Evolutionary conservation across 2,888 invertebrate species (phyloP).

Genomic region (Phalera bucephala): DNA sequence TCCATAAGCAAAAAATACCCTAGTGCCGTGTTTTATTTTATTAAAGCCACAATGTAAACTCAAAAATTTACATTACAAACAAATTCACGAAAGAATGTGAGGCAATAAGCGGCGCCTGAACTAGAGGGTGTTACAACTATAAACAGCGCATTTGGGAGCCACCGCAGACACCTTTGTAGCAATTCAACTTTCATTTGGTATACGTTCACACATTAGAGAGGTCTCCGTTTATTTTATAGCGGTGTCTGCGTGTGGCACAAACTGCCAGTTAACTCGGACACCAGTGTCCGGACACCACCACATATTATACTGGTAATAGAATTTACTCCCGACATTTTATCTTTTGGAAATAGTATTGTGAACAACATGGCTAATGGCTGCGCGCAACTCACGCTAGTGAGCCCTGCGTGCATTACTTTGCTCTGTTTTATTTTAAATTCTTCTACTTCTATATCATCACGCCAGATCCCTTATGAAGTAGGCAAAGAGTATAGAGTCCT

Average conservation of each 20-base stretch:
- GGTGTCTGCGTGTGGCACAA: constrained; percentile 42
- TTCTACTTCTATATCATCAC: too few relatives aligned
- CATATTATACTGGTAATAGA: constrained; percentile 43
- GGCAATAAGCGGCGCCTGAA: constrained; percentile 12
- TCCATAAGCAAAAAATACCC: too few relatives aligned
- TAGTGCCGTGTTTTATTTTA: too few relatives aligned
- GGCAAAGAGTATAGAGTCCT: too few relatives aligned
- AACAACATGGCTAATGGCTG: constrained; percentile 26
- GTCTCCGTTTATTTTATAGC: constrained; percentile 53
- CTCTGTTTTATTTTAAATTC: neutral
- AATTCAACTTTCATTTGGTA: constrained; percentile 43
- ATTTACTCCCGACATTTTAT: constrained; percentile 36
- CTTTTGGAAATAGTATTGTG: constrained; percentile 20
- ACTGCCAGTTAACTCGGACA: constrained; percentile 45
- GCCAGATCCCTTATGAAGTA: too few relatives aligned
- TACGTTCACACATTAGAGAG: constrained; percentile 47
- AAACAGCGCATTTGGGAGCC: constrained; percentile 39
- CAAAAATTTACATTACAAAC: too few relatives aligned
- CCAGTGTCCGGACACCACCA: constrained; percentile 21
- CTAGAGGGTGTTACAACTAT: constrained; percentile 25
- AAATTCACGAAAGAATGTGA: too few relatives aligned
- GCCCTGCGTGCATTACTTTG: neutral
- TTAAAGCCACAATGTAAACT: too few relatives aligned
- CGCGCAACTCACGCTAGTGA: constrained; percentile 14
- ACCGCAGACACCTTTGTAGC: constrained; percentile 30